These are phyloP conservation scores for Antheraea mylitta DNA, from an alignment of 1,140 invertebrate species.

Conservation along the genomic window DNA sequence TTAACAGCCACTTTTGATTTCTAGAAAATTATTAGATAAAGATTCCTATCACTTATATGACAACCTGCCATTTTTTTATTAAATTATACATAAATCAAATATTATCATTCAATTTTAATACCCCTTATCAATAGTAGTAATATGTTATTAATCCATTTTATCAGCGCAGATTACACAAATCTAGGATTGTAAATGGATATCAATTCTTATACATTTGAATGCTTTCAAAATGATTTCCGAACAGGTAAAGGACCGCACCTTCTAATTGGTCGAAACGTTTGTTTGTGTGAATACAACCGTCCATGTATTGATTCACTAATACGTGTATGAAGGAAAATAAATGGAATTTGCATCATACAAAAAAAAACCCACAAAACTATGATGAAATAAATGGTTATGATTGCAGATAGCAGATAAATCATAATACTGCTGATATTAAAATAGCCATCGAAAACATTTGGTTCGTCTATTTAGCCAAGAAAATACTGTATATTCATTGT, in stretches of 20 bases:
- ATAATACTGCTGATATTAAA: too few relatives aligned
- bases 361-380: too few relatives aligned
- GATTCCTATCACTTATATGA: not conserved
- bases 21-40: too few relatives aligned
- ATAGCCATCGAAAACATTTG: too few relatives aligned
- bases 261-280: not conserved
- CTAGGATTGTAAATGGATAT: conserved; percentile 50
- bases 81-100: conserved; percentile 70
- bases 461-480: too few relatives aligned
- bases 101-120: conserved; percentile 70
- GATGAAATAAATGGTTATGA: too few relatives aligned
- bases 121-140: conserved; percentile 57
- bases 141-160: conserved; percentile 56
- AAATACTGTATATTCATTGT: too few relatives aligned
- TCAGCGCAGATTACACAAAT: conserved; percentile 55
- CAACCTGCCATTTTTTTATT: not conserved
- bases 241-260: not conserved
- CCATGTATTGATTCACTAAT: not conserved
- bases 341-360: not conserved
- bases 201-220: not conserved
- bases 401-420: too few relatives aligned
- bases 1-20: too few relatives aligned
- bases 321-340: not conserved
- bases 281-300: not conserved
- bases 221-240: not conserved